Evolutionary conservation across 2,113 vertebrate species (phyloP).

Genomic region (Potamarius usumacintae): DNA sequence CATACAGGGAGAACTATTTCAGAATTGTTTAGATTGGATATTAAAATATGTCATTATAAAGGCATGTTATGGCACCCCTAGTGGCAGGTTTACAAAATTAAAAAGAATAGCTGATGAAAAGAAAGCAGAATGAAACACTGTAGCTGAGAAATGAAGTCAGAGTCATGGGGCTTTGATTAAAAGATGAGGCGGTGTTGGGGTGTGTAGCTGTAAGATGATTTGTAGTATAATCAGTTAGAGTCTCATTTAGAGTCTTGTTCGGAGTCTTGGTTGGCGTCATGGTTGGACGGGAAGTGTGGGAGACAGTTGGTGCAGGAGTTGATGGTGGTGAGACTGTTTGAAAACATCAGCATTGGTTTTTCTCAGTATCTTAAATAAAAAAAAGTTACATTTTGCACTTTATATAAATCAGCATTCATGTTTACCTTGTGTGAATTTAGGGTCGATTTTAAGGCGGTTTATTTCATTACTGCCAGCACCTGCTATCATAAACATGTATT

Average conservation of each 20-base stretch:
- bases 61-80: neutral
- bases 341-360: neutral
- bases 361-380: neutral
- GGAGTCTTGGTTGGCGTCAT: neutral
- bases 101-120: neutral
- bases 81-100: neutral
- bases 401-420: neutral
- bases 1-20: neutral
- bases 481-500: rapidly evolving
- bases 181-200: neutral
- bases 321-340: neutral
- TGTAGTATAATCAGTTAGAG: neutral
- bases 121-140: conserved; percentile 3
- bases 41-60: neutral
- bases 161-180: neutral
- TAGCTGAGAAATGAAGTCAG: conserved; percentile 1
- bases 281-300: neutral
- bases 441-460: conserved; percentile 41
- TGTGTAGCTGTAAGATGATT: neutral
- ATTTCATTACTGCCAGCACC: rapidly evolving
- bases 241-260: neutral
- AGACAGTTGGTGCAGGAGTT: neutral
- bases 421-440: conserved; percentile 50
- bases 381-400: neutral
- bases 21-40: neutral